Evolutionary conservation across 2,113 vertebrate genomes (phyloP).

Genomic region (Salvelinus fontinalis): DNA sequence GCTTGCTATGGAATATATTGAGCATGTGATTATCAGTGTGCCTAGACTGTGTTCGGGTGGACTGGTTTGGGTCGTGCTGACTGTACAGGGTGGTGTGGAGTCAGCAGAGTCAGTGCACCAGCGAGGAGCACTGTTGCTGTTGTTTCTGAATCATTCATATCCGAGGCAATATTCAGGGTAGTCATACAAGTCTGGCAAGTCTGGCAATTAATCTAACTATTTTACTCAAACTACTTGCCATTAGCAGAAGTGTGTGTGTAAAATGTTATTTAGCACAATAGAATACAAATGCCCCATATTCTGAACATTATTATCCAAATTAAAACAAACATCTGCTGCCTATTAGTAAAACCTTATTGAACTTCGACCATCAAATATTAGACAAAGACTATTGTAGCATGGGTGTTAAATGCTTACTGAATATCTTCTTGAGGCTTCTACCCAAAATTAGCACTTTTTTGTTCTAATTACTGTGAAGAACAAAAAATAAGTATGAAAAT

Average conservation of each 20-base stretch:
- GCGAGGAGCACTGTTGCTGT: neutral
- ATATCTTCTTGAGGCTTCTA: neutral
- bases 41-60: slow-evolving; percentile 56
- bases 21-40: slow-evolving; percentile 65
- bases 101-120: slow-evolving; percentile 14
- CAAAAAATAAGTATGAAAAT: too few species aligned
- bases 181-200: neutral
- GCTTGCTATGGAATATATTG: slow-evolving; percentile 72
- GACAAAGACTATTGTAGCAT: too few species aligned
- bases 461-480: neutral
- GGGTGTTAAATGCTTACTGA: neutral
- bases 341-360: too few species aligned
- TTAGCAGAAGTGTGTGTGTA: neutral
- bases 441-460: neutral
- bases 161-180: neutral
- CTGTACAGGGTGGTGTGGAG: slow-evolving; percentile 41
- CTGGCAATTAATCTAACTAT: neutral
- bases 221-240: neutral
- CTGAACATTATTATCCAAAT: too few species aligned
- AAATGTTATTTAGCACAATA: neutral
- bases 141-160: too few species aligned
- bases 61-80: slow-evolving; percentile 29
- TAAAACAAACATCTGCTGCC: too few species aligned
- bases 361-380: too few species aligned
- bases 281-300: too few species aligned